phyloP scores from a whole-genome alignment of 2,797 vertebrate genomes.

The Acropternis orthonyx region DNA sequence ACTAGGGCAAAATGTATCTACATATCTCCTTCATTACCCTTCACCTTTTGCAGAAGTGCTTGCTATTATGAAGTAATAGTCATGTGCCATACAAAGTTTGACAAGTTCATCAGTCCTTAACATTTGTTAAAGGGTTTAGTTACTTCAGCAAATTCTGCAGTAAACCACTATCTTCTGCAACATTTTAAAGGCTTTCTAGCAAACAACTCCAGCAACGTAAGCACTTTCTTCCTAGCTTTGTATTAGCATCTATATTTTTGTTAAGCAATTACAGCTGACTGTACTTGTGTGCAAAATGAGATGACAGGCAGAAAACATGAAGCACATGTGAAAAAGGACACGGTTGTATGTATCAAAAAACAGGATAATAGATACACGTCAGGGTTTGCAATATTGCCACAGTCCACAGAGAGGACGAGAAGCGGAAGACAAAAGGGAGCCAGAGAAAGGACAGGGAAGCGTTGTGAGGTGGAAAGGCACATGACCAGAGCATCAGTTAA shows the following conservation, averaged over 20 bases:
- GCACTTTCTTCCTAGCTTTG: not conserved
- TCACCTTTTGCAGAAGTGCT: not conserved
- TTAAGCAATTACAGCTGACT: conserved; percentile 30
- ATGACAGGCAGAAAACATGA: conserved; percentile 31
- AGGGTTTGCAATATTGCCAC: not conserved
- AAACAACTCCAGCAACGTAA: not conserved
- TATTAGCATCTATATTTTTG: not conserved
- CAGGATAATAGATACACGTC: not conserved
- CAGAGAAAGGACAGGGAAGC: not conserved
- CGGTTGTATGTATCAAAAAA: not conserved
- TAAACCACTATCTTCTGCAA: not conserved
- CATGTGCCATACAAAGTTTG: not conserved
- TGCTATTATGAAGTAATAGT: not conserved
- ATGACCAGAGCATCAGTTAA: not conserved
- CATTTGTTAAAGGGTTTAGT: not conserved
- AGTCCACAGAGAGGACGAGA: not conserved
- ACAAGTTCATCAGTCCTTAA: not conserved
- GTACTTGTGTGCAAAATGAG: not conserved
- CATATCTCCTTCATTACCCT: not conserved
- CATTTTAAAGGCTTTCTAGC: not conserved
- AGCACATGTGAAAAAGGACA: not conserved
- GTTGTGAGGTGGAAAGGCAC: accelerated
- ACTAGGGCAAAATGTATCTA: not conserved
- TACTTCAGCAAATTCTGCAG: conserved; percentile 2
- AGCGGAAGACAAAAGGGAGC: not conserved